Percentiles rank a stretch among this genome's conserved stretches.
Evolutionary conservation across 2,797 vertebrate genomes (phyloP).

Genomic region (Coluber constrictor): DNA sequence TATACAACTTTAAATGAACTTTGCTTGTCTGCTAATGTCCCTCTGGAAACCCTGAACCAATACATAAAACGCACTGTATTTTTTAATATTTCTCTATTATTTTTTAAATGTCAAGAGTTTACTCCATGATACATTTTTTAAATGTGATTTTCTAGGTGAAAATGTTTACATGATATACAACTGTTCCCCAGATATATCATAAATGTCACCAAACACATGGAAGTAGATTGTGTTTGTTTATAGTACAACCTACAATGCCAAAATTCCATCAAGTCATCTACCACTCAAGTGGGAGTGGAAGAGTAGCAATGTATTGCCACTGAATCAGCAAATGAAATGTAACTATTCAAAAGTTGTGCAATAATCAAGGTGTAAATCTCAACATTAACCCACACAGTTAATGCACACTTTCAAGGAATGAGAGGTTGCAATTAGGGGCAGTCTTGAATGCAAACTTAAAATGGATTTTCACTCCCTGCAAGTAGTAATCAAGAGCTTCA

Average conservation of each 20-base stretch:
- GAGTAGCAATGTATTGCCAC: fast-evolving
- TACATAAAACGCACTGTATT: constrained; percentile 60
- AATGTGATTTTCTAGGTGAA: constrained; percentile 30
- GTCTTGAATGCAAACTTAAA: neutral
- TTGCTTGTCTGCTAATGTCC: constrained; percentile 5
- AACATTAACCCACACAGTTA: neutral
- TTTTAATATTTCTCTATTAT: constrained; percentile 34
- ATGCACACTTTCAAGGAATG: neutral
- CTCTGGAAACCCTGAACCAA: neutral
- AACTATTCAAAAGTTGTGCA: neutral
- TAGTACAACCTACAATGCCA: neutral
- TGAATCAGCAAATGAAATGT: neutral
- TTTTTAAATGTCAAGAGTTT: neutral
- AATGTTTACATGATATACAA: neutral
- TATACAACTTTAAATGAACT: constrained; percentile 60
- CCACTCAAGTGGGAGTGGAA: neutral
- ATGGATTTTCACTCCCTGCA: neutral
- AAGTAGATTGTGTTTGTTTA: neutral
- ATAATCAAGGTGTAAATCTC: fast-evolving
- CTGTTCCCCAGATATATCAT: fast-evolving
- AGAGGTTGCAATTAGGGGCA: neutral
- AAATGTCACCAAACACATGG: fast-evolving
- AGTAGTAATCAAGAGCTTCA: neutral
- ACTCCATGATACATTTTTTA: constrained; percentile 28
- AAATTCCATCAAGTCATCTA: neutral